Percentiles rank a stretch among this genome's conserved stretches.
These are phyloP conservation scores for Galerucella calmariensis DNA, from an alignment of 2,888 invertebrate genomes.

Conservation along the genomic window DNA sequence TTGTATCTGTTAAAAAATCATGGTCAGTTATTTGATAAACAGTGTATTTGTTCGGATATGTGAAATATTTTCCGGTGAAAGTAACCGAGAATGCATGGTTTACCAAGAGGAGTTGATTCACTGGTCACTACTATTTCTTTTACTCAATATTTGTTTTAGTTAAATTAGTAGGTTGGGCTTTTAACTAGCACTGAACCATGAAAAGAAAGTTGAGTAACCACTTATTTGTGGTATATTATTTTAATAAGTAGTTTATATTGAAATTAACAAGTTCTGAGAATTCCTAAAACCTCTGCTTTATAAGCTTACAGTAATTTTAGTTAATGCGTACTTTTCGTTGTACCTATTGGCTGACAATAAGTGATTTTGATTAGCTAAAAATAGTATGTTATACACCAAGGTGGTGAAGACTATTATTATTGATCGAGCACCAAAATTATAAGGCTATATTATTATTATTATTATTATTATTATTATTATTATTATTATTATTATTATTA, in stretches of 20 bases:
- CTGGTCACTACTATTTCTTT: not conserved
- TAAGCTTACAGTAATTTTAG: not conserved
- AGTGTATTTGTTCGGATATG: not conserved
- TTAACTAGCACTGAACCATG: conserved; percentile 30
- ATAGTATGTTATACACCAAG: no score
- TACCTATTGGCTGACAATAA: no score
- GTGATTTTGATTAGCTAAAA: no score
- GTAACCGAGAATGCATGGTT: conserved; percentile 20
- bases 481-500: no score
- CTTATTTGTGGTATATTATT: not conserved
- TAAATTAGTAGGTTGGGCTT: conserved; percentile 29
- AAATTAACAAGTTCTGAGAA: not conserved
- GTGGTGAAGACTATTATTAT: no score
- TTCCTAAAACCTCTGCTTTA: not conserved
- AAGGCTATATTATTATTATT: no score
- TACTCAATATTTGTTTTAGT: conserved; percentile 28
- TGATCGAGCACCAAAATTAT: no score
- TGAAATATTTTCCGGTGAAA: conserved; percentile 21
- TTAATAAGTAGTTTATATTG: not conserved
- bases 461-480: no score
- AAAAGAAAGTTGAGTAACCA: conserved; percentile 22
- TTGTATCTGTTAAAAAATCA: not conserved
- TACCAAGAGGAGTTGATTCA: conserved; percentile 17
- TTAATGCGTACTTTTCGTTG: no score
- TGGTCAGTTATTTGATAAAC: not conserved